Conservation (phyloP, 2,113 vertebrate genomes). For the Hystrix cristata region DNA sequence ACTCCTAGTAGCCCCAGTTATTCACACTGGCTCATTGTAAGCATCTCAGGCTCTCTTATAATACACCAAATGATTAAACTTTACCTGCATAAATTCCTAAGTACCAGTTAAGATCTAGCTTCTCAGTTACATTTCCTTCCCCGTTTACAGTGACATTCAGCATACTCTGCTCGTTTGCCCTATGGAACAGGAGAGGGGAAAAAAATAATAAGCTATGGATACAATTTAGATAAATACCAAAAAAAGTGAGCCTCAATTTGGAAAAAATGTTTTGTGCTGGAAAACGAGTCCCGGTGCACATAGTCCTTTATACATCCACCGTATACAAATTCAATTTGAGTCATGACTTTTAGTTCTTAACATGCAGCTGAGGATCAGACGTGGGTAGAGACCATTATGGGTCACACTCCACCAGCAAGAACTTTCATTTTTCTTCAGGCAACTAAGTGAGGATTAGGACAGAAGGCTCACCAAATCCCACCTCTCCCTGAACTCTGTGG, state of each 20-base stretch:
- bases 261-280: background rate
- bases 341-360: constrained; percentile 35
- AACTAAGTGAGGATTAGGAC: constrained; percentile 29
- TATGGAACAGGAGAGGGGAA: constrained; percentile 80
- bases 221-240: background rate
- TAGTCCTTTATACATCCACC: background rate
- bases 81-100: constrained; percentile 97
- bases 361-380: background rate
- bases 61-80: constrained; percentile 66
- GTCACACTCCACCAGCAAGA: background rate
- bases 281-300: background rate
- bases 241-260: background rate
- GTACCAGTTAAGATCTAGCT: constrained; percentile 92
- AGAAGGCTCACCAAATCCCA: background rate
- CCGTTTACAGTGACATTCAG: constrained; percentile 84
- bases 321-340: constrained; percentile 51
- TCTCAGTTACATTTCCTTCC: constrained; percentile 77
- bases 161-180: constrained; percentile 86
- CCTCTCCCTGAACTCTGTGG: background rate
- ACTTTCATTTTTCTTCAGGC: background rate
- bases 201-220: background rate
- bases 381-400: background rate
- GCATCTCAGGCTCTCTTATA: constrained; percentile 34
- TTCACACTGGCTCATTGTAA: constrained; percentile 27
- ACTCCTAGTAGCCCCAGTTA: constrained; percentile 67